A percentile compares a stretch with the other conserved stretches of the same genome.
phyloP scores from a whole-genome alignment of 1,140 invertebrate species.

The Conus betulinus region DNA sequence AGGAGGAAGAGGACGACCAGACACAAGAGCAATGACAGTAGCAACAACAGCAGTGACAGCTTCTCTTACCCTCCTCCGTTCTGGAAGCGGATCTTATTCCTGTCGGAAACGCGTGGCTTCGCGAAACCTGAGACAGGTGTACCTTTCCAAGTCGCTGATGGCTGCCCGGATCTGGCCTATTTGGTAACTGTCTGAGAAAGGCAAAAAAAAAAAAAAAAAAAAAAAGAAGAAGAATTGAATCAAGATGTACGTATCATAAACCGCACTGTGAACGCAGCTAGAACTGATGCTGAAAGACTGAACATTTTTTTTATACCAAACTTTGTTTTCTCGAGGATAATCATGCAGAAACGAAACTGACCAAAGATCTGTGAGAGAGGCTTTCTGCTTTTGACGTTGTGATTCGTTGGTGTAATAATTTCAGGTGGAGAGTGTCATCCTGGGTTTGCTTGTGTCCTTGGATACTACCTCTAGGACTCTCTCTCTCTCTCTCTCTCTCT shows the following conservation, averaged over 20 bases:
- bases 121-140: constrained; percentile 60
- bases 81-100: constrained; percentile 47
- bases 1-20: not conserved
- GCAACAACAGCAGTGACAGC: not conserved
- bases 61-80: constrained; percentile 55
- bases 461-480: too few species aligned
- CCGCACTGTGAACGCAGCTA: not conserved
- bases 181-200: constrained; percentile 37
- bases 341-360: too few species aligned
- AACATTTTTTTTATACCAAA: not conserved
- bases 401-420: too few species aligned
- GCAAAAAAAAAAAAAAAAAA: not conserved
- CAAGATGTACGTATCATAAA: too few species aligned
- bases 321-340: not conserved
- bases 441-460: too few species aligned
- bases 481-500: too few species aligned
- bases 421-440: too few species aligned
- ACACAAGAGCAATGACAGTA: not conserved
- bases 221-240: too few species aligned
- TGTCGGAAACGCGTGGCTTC: constrained; percentile 34
- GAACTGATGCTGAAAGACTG: not conserved
- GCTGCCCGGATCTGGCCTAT: constrained; percentile 42
- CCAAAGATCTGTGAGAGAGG: too few species aligned
- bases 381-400: too few species aligned
- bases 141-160: constrained; percentile 52